phyloP scores from a whole-genome alignment of 2,888 invertebrate species.

The Lacanobia wlatinum region DNA sequence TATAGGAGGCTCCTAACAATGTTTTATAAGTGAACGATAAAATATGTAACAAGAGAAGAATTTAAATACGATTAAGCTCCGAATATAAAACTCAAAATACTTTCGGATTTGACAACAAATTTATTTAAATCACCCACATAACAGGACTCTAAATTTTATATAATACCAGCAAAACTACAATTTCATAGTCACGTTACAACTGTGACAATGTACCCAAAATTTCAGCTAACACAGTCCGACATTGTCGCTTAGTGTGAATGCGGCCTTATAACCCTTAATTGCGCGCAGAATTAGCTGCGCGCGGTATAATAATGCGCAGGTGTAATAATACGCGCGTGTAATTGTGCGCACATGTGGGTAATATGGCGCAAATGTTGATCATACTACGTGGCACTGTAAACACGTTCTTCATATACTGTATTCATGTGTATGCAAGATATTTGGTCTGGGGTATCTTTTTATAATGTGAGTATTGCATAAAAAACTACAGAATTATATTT shows the following conservation, averaged over 20 bases:
- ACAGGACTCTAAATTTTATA: not conserved
- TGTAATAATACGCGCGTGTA: slow-evolving; percentile 59
- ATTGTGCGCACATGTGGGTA: slow-evolving; percentile 54
- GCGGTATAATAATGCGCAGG: slow-evolving; percentile 57
- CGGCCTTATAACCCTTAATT: slow-evolving; percentile 48
- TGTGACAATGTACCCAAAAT: slow-evolving; percentile 18
- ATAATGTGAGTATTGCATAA: too few relatives aligned
- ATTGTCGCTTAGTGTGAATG: slow-evolving; percentile 34
- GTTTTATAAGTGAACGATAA: not conserved
- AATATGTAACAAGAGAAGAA: not conserved
- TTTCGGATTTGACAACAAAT: not conserved
- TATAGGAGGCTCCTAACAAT: too few relatives aligned
- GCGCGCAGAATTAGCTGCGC: slow-evolving; percentile 54
- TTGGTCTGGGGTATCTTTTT: slow-evolving; percentile 9
- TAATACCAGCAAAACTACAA: not conserved
- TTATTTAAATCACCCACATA: slow-evolving; percentile 10
- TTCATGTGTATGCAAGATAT: slow-evolving; percentile 24
- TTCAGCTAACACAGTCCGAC: slow-evolving; percentile 39
- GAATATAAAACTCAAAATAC: not conserved
- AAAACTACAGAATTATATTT: not conserved
- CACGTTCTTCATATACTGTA: slow-evolving; percentile 49
- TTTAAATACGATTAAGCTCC: not conserved
- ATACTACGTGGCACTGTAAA: slow-evolving; percentile 50
- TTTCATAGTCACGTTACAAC: slow-evolving; percentile 25
- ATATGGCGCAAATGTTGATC: slow-evolving; percentile 52